These are phyloP conservation scores for Cataglyphis rosenhaueri DNA, from an alignment of 2,888 invertebrate genomes.

Conservation along the genomic window DNA sequence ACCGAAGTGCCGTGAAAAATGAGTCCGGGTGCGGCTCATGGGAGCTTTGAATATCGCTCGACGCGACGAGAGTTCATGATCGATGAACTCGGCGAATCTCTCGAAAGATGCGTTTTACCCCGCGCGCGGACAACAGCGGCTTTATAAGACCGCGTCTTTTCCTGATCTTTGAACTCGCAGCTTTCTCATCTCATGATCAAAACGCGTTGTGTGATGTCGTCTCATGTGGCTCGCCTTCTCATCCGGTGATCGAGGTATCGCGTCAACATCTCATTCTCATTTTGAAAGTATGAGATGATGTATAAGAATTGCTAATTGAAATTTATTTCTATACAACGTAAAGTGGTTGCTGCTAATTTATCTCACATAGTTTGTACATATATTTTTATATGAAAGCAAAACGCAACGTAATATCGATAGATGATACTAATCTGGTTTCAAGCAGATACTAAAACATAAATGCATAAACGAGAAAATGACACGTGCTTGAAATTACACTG, in stretches of 20 bases:
- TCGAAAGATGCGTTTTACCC: slow-evolving; percentile 61
- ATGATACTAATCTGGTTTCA: slow-evolving; percentile 26
- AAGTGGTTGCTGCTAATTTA: background rate
- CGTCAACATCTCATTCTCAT: background rate
- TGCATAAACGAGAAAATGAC: slow-evolving; percentile 38
- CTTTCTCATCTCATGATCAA: slow-evolving; percentile 64
- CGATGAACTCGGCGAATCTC: slow-evolving; percentile 68
- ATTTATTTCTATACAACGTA: background rate
- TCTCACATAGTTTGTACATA: background rate
- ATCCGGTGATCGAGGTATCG: background rate
- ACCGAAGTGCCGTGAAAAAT: slow-evolving; percentile 75
- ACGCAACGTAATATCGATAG: background rate
- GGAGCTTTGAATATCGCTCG: slow-evolving; percentile 62
- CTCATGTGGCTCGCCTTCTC: background rate
- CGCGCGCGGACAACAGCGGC: slow-evolving; percentile 57
- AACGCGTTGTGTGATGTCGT: slow-evolving; percentile 1
- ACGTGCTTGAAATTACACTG: slow-evolving; percentile 39
- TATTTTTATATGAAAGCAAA: background rate
- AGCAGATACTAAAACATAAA: slow-evolving; percentile 19
- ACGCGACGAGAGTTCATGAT: slow-evolving; percentile 71
- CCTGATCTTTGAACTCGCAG: slow-evolving; percentile 68
- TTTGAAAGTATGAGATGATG: background rate
- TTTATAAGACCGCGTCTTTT: slow-evolving; percentile 36
- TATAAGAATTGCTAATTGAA: background rate
- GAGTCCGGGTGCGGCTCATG: slow-evolving; percentile 53